Conservation (phyloP, 1,140 invertebrate genomes). For the Acromyrmex echinatior region DNA sequence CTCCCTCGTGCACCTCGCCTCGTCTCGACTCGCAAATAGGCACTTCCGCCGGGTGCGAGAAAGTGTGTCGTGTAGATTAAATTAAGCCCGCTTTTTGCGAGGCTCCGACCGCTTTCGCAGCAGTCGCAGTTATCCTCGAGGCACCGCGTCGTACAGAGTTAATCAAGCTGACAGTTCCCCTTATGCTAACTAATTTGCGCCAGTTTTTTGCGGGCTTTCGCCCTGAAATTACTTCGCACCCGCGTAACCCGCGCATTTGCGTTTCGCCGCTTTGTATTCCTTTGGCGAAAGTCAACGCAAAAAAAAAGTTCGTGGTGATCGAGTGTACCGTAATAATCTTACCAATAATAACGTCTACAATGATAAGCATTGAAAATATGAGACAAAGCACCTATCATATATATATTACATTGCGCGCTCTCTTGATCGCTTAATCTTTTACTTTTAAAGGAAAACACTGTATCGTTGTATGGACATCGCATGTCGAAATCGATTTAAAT, state of each 20-base stretch:
- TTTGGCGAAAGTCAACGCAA: conserved; percentile 55
- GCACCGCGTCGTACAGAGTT: conserved; percentile 39
- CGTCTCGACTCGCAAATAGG: conserved; percentile 23
- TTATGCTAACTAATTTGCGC: conserved; percentile 72
- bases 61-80: conserved; percentile 74
- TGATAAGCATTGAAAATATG: conserved; percentile 18
- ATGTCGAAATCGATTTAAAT: conserved; percentile 47
- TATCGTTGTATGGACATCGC: background rate
- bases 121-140: conserved; percentile 61
- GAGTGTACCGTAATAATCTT: conserved; percentile 35
- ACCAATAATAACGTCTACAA: conserved; percentile 35
- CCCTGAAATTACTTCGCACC: conserved; percentile 68
- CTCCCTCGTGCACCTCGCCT: conserved; percentile 44
- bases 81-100: conserved; percentile 70
- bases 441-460: background rate
- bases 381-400: conserved; percentile 15
- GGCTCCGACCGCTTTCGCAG: conserved; percentile 45
- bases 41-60: conserved; percentile 55
- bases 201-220: conserved; percentile 68
- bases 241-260: conserved; percentile 63
- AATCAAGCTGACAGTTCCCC: conserved; percentile 64
- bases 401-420: background rate
- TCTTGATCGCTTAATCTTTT: conserved; percentile 3
- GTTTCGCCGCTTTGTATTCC: conserved; percentile 45
- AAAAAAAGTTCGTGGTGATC: conserved; percentile 6